These are phyloP conservation scores for Lathamus discolor DNA, from an alignment of 2,113 vertebrate genomes.

Conservation along the genomic window DNA sequence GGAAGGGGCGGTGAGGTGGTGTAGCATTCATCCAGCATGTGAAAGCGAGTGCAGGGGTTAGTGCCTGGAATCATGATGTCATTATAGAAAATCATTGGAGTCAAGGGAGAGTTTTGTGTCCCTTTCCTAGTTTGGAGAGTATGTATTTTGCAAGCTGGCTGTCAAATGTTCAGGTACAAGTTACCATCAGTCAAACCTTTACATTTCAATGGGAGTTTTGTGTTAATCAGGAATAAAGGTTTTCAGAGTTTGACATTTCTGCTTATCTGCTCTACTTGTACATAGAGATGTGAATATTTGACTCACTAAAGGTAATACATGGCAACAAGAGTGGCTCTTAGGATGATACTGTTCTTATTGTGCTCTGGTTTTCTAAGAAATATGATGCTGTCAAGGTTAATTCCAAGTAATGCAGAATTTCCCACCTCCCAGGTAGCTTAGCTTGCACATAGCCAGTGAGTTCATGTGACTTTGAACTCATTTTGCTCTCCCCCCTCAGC, in stretches of 20 bases:
- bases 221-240: not conserved
- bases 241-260: not conserved
- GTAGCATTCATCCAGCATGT: not conserved
- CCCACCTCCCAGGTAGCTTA: slow-evolving; percentile 35
- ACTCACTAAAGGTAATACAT: not conserved
- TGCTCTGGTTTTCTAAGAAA: slow-evolving; percentile 16
- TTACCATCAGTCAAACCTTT: not conserved
- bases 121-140: not conserved
- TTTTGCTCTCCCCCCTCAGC: not conserved
- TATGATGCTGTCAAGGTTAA: not conserved
- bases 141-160: not conserved
- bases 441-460: not conserved
- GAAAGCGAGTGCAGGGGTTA: not conserved
- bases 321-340: not conserved
- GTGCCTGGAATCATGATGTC: not conserved
- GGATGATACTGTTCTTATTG: not conserved
- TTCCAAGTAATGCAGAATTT: slow-evolving; percentile 17
- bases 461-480: slow-evolving; percentile 1
- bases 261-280: not conserved
- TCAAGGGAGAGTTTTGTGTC: not conserved
- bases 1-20: not conserved
- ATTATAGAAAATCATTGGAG: not conserved
- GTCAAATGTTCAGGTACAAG: not conserved
- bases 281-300: not conserved
- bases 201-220: not conserved